phyloP scores from a whole-genome alignment of 2,113 vertebrate species.

The Campylorhamphus procurvoides region DNA sequence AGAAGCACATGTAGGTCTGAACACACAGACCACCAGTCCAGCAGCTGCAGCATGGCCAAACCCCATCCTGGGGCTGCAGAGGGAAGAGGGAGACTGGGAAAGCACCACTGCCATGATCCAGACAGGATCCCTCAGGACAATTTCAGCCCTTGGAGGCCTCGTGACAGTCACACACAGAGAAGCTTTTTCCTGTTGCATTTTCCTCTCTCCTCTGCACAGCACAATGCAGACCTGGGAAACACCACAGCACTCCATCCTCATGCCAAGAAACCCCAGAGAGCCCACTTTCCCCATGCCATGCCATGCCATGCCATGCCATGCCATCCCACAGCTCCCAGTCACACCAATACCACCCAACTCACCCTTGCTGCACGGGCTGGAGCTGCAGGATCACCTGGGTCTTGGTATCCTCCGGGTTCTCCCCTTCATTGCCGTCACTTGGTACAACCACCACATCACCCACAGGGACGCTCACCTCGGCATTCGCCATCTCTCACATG shows the following conservation, averaged over 20 bases:
- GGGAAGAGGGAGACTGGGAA: background rate
- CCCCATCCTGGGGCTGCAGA: background rate
- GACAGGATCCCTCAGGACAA: background rate
- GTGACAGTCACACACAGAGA: background rate
- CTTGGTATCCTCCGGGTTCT: slow-evolving; percentile 86
- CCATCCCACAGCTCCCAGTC: background rate
- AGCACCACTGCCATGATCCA: rapidly evolving
- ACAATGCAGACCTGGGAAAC: rapidly evolving
- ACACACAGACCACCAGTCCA: background rate
- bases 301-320: background rate
- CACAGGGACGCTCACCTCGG: slow-evolving; percentile 89
- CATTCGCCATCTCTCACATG: slow-evolving; percentile 89
- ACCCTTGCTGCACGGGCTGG: slow-evolving; percentile 90
- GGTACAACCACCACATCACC: slow-evolving; percentile 87
- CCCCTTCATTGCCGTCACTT: slow-evolving; percentile 82
- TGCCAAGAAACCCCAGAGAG: background rate
- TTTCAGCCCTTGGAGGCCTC: background rate
- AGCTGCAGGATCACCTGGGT: slow-evolving; percentile 89
- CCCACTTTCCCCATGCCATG: background rate
- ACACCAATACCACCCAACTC: slow-evolving; percentile 46
- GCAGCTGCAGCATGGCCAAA: background rate
- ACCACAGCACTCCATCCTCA: rapidly evolving
- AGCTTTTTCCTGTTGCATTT: background rate
- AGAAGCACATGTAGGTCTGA: background rate
- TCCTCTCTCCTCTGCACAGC: rapidly evolving